phyloP scores from a whole-genome alignment of 2,888 invertebrate species.

The Liopterus haemorrhoidalis region DNA sequence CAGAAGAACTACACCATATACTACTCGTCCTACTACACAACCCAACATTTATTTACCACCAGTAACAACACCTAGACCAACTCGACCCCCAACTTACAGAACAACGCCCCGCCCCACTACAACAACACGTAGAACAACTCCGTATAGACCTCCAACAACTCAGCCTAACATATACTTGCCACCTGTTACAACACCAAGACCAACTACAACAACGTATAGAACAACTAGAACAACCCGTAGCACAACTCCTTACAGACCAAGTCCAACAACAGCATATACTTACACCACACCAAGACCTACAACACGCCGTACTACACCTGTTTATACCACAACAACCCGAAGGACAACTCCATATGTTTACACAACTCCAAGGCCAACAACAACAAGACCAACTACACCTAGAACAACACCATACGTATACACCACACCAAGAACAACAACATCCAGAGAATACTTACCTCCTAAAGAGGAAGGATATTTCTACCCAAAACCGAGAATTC shows the following conservation, averaged over 20 bases:
- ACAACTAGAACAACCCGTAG: too few relatives aligned
- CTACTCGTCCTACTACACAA: too few relatives aligned
- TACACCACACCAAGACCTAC: neutral
- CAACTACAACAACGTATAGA: neutral
- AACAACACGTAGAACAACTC: slow-evolving; percentile 11
- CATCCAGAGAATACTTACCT: slow-evolving; percentile 15
- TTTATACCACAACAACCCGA: slow-evolving; percentile 2
- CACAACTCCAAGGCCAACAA: slow-evolving; percentile 2
- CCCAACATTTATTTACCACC: too few relatives aligned
- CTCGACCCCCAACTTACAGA: too few relatives aligned
- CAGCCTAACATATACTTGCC: slow-evolving; percentile 1
- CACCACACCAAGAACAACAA: slow-evolving; percentile 13
- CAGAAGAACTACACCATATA: too few relatives aligned
- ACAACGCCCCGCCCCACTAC: too few relatives aligned
- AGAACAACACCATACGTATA: too few relatives aligned
- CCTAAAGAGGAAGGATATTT: slow-evolving; percentile 18
- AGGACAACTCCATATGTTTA: slow-evolving; percentile 10
- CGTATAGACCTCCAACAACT: slow-evolving; percentile 17
- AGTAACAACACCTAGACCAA: too few relatives aligned
- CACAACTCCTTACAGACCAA: too few relatives aligned
- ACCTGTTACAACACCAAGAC: neutral
- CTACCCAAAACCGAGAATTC: slow-evolving; percentile 17
- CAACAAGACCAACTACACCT: slow-evolving; percentile 8
- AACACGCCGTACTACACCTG: neutral
- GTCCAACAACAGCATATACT: neutral